Conservation (phyloP, 2,113 vertebrate genomes). For the Sakesphorus luctuosus region DNA sequence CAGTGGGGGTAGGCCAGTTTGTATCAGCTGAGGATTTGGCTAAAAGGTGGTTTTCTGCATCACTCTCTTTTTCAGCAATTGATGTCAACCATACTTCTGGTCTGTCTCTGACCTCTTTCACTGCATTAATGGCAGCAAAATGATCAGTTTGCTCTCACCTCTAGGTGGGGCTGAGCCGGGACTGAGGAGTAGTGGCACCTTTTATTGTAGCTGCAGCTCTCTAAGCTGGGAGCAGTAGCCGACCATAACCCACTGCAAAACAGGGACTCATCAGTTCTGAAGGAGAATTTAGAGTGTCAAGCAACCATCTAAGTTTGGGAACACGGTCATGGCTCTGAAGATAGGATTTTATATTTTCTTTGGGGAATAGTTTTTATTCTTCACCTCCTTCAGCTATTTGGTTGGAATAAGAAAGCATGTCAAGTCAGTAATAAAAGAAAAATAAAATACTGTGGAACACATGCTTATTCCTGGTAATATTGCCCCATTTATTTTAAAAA, state of each 20-base stretch:
- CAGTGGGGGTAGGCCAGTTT: not conserved
- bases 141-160: not conserved
- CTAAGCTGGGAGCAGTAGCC: not conserved
- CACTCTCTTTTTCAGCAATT: not conserved
- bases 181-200: not conserved
- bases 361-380: not conserved
- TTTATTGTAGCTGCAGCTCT: not conserved
- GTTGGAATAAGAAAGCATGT: not conserved
- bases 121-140: not conserved
- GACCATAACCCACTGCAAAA: not conserved
- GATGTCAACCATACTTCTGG: not conserved
- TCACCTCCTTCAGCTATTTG: not conserved
- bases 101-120: not conserved
- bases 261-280: not conserved
- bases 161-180: not conserved
- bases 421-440: conserved; percentile 5
- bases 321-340: not conserved
- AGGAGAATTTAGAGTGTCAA: not conserved
- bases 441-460: not conserved
- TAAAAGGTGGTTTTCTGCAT: not conserved
- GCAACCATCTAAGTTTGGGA: not conserved
- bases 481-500: conserved; percentile 14
- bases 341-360: not conserved
- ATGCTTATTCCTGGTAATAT: not conserved
- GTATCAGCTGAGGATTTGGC: not conserved